Percentiles rank a stretch among this genome's conserved stretches.
Conservation (phyloP, 2,113 vertebrate genomes). For the Dipodomys stephensi region DNA sequence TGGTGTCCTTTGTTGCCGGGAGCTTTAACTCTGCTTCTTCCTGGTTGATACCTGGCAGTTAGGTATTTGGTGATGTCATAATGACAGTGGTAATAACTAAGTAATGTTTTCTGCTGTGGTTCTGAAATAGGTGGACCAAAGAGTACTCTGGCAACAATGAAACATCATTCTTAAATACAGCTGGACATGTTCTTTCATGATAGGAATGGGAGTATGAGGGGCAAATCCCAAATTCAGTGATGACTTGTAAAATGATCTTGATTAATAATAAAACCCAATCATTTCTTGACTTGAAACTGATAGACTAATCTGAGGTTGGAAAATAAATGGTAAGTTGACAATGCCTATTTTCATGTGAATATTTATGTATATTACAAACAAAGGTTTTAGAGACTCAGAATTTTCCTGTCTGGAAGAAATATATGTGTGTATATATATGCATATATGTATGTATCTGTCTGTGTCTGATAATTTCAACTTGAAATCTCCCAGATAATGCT, state of each 20-base stretch:
- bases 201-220: background rate
- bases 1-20: background rate
- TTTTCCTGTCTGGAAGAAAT: constrained; percentile 56
- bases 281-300: constrained; percentile 7
- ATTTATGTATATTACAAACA: constrained; percentile 36
- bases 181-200: constrained; percentile 53
- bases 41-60: background rate
- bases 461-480: background rate
- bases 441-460: background rate
- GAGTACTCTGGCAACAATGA: constrained; percentile 56
- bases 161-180: constrained; percentile 46
- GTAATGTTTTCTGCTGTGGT: background rate
- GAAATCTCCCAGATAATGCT: background rate
- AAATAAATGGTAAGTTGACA: constrained; percentile 72
- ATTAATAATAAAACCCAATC: background rate
- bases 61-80: constrained; percentile 63
- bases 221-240: background rate
- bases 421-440: background rate
- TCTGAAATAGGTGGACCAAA: constrained; percentile 62
- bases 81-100: constrained; percentile 52
- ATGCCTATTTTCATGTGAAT: constrained; percentile 3
- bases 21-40: background rate
- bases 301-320: constrained; percentile 59
- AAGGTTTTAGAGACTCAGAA: background rate
- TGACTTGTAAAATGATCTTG: constrained; percentile 62